A percentile compares a stretch with the other conserved stretches of the same genome.
Evolutionary conservation across 2,797 vertebrate genomes (phyloP).

Genomic region (Hyperoplus lanceolatus): DNA sequence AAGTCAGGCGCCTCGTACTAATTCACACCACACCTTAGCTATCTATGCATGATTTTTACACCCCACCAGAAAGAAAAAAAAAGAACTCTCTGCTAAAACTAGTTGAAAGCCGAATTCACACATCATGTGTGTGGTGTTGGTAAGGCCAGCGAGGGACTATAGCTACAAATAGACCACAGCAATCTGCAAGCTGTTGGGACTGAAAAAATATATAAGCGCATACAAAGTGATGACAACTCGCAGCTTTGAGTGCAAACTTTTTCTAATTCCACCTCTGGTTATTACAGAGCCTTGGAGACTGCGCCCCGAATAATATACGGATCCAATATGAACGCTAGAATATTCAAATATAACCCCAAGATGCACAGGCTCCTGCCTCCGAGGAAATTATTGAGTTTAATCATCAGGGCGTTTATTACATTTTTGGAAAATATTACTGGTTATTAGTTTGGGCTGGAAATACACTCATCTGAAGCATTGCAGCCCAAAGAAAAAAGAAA

Average conservation of each 20-base stretch:
- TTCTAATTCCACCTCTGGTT: constrained; percentile 55
- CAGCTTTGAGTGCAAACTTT: constrained; percentile 58
- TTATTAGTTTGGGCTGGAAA: constrained; percentile 24
- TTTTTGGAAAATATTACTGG: not conserved
- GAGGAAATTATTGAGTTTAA: constrained; percentile 42
- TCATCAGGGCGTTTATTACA: constrained; percentile 25
- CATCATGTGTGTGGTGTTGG: constrained; percentile 31
- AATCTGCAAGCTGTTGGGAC: constrained; percentile 53
- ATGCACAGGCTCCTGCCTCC: constrained; percentile 19
- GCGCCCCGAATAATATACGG: constrained; percentile 52
- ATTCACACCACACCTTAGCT: constrained; percentile 15
- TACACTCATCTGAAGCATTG: constrained; percentile 4
- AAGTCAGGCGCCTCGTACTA: constrained; percentile 52
- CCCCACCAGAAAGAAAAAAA: not conserved
- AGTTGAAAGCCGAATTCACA: constrained; percentile 49
- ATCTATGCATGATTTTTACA: constrained; percentile 7
- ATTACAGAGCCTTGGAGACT: constrained; percentile 32
- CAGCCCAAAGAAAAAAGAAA: too few relatives aligned
- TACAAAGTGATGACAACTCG: constrained; percentile 65
- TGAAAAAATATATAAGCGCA: constrained; percentile 25
- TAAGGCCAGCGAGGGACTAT: constrained; percentile 34
- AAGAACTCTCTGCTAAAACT: constrained; percentile 31
- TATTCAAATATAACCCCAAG: constrained; percentile 39
- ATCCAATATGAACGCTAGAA: constrained; percentile 59
- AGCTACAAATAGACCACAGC: constrained; percentile 56